Evolutionary conservation across 2,113 vertebrate genomes (phyloP).

Genomic region (Rattus rattus): DNA sequence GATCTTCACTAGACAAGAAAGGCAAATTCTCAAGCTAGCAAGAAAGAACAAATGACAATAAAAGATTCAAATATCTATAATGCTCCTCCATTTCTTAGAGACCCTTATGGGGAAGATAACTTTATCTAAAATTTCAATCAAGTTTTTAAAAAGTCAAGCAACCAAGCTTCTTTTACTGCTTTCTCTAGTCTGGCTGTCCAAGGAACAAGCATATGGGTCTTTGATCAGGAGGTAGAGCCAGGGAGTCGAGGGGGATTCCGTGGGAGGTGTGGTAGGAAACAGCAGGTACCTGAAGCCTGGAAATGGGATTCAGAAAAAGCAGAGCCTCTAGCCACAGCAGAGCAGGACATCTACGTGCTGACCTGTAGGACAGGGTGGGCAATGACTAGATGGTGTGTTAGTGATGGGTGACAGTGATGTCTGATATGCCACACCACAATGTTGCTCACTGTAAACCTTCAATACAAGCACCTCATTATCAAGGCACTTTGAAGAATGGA

Average conservation of each 20-base stretch:
- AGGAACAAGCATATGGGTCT: background rate
- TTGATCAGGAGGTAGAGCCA: background rate
- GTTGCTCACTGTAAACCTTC: background rate
- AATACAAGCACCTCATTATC: background rate
- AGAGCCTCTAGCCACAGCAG: background rate
- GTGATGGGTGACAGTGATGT: background rate
- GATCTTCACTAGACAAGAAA: background rate
- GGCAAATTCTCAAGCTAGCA: background rate
- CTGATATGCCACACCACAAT: background rate
- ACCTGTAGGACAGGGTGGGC: background rate
- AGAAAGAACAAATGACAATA: background rate
- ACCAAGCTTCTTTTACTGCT: background rate
- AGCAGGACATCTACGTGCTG: background rate
- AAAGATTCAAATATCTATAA: background rate
- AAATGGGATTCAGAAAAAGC: background rate
- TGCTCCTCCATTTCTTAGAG: background rate
- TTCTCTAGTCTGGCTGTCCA: background rate
- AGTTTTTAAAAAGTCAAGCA: background rate
- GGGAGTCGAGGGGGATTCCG: background rate
- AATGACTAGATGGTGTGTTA: no score
- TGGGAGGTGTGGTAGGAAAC: background rate
- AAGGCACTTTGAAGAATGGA: background rate
- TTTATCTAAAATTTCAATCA: background rate
- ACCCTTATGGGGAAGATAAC: background rate
- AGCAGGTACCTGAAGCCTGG: background rate